phyloP scores from a whole-genome alignment of 2,888 invertebrate species.

The Tridacna crocea region DNA sequence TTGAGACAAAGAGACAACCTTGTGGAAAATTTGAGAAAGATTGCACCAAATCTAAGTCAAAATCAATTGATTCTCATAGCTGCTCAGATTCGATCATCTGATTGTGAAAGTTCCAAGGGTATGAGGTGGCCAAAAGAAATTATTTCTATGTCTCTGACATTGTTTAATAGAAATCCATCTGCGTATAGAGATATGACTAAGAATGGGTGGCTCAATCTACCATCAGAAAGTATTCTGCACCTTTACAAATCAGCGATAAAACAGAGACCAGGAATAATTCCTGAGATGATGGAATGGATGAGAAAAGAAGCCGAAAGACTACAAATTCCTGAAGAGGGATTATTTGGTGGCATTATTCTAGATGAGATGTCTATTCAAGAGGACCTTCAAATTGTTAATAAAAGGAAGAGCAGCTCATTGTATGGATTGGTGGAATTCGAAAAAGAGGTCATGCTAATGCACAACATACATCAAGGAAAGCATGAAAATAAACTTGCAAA shows the following conservation, averaged over 20 bases:
- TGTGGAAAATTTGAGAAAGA: background rate
- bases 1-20: background rate
- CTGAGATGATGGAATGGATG: background rate
- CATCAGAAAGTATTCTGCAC: background rate
- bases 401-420: background rate
- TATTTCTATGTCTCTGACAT: background rate
- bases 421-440: background rate
- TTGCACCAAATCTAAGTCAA: background rate
- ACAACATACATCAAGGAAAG: background rate
- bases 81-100: background rate
- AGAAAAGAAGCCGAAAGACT: background rate
- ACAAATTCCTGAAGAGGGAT: conserved; percentile 25
- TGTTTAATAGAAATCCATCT: background rate
- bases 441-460: background rate
- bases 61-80: background rate
- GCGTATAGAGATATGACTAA: background rate
- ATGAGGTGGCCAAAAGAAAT: background rate
- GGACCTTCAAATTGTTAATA: conserved; percentile 15
- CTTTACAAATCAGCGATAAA: background rate
- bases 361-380: conserved; percentile 56
- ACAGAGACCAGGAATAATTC: background rate
- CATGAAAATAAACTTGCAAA: background rate
- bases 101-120: background rate
- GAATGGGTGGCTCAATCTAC: background rate
- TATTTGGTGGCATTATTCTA: conserved; percentile 39